phyloP scores from a whole-genome alignment of 2,888 invertebrate species.

The Taenaris catops region DNA sequence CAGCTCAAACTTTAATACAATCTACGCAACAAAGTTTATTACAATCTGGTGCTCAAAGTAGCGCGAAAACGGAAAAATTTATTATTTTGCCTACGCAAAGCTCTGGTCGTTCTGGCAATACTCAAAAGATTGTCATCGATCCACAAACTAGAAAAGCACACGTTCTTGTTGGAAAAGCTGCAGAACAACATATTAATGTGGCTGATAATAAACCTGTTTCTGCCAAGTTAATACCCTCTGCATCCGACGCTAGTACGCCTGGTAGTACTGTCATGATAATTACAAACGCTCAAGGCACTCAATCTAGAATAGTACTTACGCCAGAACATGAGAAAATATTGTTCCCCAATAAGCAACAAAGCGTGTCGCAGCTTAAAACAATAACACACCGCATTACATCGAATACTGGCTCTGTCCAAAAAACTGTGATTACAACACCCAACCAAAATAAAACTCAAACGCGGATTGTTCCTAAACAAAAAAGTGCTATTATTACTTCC shows the following conservation, averaged over 20 bases:
- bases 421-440: constrained; percentile 39
- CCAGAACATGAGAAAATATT: constrained; percentile 81
- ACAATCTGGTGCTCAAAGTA: constrained; percentile 39
- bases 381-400: constrained; percentile 55
- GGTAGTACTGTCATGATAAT: constrained; percentile 82
- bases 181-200: constrained; percentile 36
- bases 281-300: constrained; percentile 81
- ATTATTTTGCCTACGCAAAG: constrained; percentile 60
- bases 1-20: too few relatives aligned
- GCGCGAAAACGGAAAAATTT: constrained; percentile 59
- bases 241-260: constrained; percentile 48
- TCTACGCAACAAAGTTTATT: too few relatives aligned
- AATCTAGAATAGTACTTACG: constrained; percentile 79
- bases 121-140: constrained; percentile 70
- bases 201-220: constrained; percentile 56
- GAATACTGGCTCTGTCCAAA: constrained; percentile 36
- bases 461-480: constrained; percentile 60
- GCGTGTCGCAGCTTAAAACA: constrained; percentile 55
- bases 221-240: constrained; percentile 56
- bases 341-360: constrained; percentile 74
- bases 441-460: constrained; percentile 43
- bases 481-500: constrained; percentile 77
- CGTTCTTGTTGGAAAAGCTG: constrained; percentile 53
- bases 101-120: constrained; percentile 52
- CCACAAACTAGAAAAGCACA: constrained; percentile 71